These are phyloP conservation scores for Daubentonia madagascariensis DNA, from an alignment of 2,113 vertebrate genomes.

Conservation along the genomic window DNA sequence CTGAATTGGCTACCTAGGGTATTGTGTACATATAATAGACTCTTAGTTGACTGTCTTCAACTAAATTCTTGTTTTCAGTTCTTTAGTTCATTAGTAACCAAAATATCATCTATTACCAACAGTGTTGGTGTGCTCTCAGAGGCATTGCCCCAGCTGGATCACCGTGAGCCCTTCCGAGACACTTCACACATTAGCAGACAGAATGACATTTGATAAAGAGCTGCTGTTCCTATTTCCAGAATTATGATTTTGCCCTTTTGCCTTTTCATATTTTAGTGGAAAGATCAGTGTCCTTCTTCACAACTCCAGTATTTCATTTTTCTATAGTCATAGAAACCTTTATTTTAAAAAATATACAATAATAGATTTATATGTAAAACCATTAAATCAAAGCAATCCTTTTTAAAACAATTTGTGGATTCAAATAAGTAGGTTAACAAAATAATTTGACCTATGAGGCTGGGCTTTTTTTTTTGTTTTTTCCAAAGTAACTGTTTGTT, in stretches of 20 bases:
- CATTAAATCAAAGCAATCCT: constrained; percentile 2
- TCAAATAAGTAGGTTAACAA: constrained; percentile 11
- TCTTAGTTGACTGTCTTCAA: not conserved
- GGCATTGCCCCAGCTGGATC: not conserved
- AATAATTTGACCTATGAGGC: not conserved
- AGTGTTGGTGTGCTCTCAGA: not conserved
- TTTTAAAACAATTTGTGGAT: not conserved
- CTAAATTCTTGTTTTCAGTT: constrained; percentile 5
- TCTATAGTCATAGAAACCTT: constrained; percentile 3
- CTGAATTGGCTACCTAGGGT: not conserved
- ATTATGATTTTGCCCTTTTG: constrained; percentile 47
- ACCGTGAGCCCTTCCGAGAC: not conserved
- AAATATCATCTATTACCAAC: not conserved
- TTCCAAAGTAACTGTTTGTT: not conserved
- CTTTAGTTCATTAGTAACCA: constrained; percentile 8
- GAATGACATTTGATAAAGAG: constrained; percentile 25
- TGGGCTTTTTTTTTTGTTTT: not conserved
- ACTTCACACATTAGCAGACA: not conserved
- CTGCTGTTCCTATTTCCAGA: not conserved
- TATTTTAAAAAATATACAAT: not conserved
- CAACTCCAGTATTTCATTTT: constrained; percentile 36
- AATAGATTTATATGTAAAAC: not conserved
- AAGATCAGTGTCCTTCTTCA: constrained; percentile 44
- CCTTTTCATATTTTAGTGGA: constrained; percentile 32
- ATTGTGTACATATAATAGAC: not conserved